These are phyloP conservation scores for Petrolisthes cinctipes DNA, from an alignment of 2,888 invertebrate genomes.

Conservation along the genomic window DNA sequence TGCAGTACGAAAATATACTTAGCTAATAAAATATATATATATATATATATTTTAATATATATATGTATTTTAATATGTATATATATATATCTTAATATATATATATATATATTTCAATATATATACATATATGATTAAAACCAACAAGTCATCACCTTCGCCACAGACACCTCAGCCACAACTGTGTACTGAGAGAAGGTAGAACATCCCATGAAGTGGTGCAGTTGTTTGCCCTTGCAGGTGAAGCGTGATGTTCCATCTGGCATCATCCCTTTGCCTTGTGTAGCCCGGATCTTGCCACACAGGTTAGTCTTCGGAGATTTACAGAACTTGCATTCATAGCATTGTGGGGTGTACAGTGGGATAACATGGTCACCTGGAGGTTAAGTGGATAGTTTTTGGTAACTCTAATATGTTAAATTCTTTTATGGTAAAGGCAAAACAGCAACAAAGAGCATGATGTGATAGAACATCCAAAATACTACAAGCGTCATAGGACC, in stretches of 20 bases:
- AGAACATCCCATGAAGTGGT: slow-evolving; percentile 97
- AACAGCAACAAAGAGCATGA: no score
- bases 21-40: not conserved
- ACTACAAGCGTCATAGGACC: no score
- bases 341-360: slow-evolving; percentile 95
- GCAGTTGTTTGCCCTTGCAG: slow-evolving; percentile 83
- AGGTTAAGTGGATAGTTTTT: not conserved
- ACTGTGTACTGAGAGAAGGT: slow-evolving; percentile 96
- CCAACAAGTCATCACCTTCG: slow-evolving; percentile 78
- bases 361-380: slow-evolving; percentile 96
- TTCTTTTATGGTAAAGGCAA: no score
- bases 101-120: no score
- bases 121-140: no score
- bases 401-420: not conserved
- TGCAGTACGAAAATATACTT: no score
- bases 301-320: slow-evolving; percentile 97
- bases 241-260: slow-evolving; percentile 90
- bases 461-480: no score
- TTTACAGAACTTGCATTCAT: slow-evolving; percentile 95
- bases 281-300: slow-evolving; percentile 85
- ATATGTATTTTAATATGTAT: no score
- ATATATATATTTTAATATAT: no score
- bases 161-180: slow-evolving; percentile 92
- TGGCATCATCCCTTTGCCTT: slow-evolving; percentile 89
- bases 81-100: no score